These are phyloP conservation scores for Sylvietta virens DNA, from an alignment of 2,113 vertebrate genomes.

Conservation along the genomic window DNA sequence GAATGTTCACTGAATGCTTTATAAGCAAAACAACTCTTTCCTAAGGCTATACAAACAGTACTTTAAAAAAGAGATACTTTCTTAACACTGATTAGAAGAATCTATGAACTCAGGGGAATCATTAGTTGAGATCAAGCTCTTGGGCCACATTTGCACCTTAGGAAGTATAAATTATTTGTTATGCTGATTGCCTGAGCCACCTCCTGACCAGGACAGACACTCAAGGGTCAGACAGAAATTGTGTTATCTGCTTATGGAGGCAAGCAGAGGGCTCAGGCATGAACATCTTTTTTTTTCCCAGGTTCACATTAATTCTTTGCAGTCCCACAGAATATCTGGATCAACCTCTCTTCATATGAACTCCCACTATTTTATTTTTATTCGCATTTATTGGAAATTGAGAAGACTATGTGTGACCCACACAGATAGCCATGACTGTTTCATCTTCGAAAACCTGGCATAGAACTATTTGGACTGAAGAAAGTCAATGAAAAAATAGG, in stretches of 20 bases:
- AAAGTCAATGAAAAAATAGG: not conserved
- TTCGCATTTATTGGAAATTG: not conserved
- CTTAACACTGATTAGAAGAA: not conserved
- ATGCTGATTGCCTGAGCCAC: not conserved
- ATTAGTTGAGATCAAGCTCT: not conserved
- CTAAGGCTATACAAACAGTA: not conserved
- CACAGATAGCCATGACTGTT: not conserved
- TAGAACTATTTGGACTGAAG: not conserved
- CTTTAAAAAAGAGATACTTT: not conserved
- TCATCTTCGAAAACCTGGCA: not conserved
- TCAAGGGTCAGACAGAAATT: not conserved
- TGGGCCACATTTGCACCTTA: not conserved
- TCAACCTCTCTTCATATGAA: not conserved
- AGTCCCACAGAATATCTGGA: not conserved
- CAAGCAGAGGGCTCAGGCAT: not conserved
- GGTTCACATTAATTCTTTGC: not conserved
- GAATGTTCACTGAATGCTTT: not conserved
- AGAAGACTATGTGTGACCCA: not conserved
- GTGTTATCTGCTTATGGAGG: fast-evolving
- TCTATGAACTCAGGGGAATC: not conserved
- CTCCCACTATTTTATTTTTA: not conserved
- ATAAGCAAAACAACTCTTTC: not conserved
- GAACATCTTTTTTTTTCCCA: not conserved
- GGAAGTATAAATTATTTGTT: not conserved
- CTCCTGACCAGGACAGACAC: not conserved